Percentiles rank a stretch among this genome's conserved stretches.
phyloP scores from a whole-genome alignment of 2,113 vertebrate genomes.

The Oncorhynchus nerka region DNA sequence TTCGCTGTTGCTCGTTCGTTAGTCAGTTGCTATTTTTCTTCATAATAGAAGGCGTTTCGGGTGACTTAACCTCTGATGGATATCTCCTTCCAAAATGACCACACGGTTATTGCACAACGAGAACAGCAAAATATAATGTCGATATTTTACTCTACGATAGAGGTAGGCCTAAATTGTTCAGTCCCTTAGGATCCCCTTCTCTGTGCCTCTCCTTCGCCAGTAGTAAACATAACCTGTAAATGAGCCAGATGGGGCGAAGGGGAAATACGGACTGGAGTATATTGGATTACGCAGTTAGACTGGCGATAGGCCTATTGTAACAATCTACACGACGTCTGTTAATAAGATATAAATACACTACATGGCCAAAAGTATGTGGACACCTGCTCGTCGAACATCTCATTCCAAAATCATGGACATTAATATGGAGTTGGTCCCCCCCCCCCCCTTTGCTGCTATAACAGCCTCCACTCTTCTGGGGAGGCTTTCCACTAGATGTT shows the following conservation, averaged over 20 bases:
- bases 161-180: conserved; percentile 53
- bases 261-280: conserved; percentile 83
- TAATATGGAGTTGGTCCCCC: no score
- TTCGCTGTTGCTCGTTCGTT: conserved; percentile 27
- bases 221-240: conserved; percentile 86
- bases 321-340: no score
- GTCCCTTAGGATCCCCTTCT: conserved; percentile 65
- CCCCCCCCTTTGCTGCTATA: no score
- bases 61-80: conserved; percentile 10
- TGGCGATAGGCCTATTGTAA: no score
- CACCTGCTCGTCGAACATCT: no score
- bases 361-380: no score
- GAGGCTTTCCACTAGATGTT: no score
- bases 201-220: conserved; percentile 65
- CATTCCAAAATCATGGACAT: no score
- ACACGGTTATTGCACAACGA: neutral
- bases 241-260: conserved; percentile 74
- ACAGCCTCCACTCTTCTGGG: no score
- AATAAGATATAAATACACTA: no score
- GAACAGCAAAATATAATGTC: neutral
- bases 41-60: conserved; percentile 10
- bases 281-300: conserved; percentile 50
- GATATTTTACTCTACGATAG: conserved; percentile 35
- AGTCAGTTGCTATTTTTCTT: conserved; percentile 20
- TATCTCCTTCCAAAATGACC: neutral